Percentiles rank a stretch among this genome's conserved stretches.
Conservation (phyloP, 1,140 invertebrate species). For the Drosophila repletoides region DNA sequence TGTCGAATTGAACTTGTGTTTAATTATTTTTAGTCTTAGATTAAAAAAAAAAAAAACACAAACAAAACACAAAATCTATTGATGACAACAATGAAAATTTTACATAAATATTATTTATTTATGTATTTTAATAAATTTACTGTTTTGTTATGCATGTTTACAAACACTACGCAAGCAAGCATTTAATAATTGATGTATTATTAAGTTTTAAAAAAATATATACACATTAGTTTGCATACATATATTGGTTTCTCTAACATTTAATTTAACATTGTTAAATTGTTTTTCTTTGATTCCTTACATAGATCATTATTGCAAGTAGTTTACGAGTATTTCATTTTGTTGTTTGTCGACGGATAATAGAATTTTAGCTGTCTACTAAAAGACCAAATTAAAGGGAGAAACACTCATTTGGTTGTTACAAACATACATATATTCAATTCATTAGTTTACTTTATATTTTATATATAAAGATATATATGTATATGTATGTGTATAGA, state of each 20-base stretch:
- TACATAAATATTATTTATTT: no score
- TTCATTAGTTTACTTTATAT: constrained; percentile 13
- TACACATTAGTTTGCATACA: constrained; percentile 1
- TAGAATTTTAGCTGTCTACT: constrained; percentile 14
- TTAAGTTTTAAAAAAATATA: constrained; percentile 17
- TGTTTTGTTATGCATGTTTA: constrained; percentile 4
- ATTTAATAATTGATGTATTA: constrained; percentile 11
- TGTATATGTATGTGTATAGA: constrained; percentile 31
- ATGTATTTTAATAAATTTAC: no score
- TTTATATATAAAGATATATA: no score
- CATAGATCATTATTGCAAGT: not conserved
- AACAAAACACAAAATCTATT: no score
- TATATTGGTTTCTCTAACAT: constrained; percentile 29
- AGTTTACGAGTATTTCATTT: constrained; percentile 4
- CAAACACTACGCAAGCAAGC: constrained; percentile 36
- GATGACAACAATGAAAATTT: no score
- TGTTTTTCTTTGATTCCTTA: not conserved
- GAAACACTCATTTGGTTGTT: not conserved
- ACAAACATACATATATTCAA: constrained; percentile 8
- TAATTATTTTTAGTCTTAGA: constrained; percentile 14
- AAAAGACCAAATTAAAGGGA: not conserved
- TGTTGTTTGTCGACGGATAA: constrained; percentile 9
- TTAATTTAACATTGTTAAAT: constrained; percentile 30
- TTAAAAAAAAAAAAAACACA: no score
- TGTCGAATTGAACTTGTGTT: constrained; percentile 13